These are phyloP conservation scores for Leontocebus nigricollis DNA, from an alignment of 2,797 vertebrate species.

Conservation along the genomic window DNA sequence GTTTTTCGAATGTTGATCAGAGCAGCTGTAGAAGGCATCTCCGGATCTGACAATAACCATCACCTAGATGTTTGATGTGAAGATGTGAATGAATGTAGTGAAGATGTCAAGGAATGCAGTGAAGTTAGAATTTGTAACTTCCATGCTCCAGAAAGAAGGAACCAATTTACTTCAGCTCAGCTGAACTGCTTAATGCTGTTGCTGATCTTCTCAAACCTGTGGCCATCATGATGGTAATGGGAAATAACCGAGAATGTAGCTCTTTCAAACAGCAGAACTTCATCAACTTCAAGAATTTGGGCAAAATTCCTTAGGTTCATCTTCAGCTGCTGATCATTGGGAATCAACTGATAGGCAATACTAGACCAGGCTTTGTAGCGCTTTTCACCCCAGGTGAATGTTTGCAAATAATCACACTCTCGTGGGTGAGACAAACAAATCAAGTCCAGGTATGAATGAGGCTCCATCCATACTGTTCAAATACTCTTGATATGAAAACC, in stretches of 20 bases:
- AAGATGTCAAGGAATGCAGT: conserved; percentile 99
- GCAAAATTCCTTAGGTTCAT: conserved; percentile 98
- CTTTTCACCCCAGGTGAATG: conserved; percentile 99
- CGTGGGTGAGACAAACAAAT: conserved; percentile 92
- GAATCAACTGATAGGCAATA: conserved; percentile 99
- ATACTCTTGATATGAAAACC: not conserved
- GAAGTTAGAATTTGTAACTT: conserved; percentile 99
- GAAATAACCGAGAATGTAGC: conserved; percentile 99
- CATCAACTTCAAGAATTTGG: conserved; percentile 98
- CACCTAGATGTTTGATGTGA: conserved; percentile 99
- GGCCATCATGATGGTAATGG: conserved; percentile 97
- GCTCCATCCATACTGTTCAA: not conserved
- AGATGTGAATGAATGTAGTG: conserved; percentile 99
- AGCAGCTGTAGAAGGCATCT: conserved; percentile 97
- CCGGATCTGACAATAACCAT: conserved; percentile 99
- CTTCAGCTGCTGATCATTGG: conserved; percentile 98
- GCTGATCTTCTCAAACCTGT: conserved; percentile 99
- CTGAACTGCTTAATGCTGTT: conserved; percentile 99
- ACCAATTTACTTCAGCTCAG: conserved; percentile 99
- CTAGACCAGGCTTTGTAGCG: conserved; percentile 99
- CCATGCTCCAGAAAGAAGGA: conserved; percentile 99
- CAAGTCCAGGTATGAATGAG: not conserved
- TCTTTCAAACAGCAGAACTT: conserved; percentile 98
- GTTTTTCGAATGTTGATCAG: conserved; percentile 99
- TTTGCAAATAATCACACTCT: conserved; percentile 97